Evolutionary conservation across 2,797 vertebrate species (phyloP), one percentile per base, ranked within the genome.

Genomic region (Alfaro cultratus): DNA sequence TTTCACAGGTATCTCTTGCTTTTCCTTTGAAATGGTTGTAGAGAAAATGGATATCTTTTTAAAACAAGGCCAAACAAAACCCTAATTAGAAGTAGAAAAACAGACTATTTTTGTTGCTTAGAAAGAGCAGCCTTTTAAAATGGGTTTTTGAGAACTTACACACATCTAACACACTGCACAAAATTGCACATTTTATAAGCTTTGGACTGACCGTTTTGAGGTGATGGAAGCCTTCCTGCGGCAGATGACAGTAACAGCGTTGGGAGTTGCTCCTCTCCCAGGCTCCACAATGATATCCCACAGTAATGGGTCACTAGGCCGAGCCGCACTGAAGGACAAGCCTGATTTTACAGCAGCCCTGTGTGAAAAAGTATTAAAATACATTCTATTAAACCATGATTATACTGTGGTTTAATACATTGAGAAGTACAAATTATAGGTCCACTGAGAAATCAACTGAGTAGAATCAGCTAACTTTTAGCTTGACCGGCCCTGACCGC

Each of bases 261-360:
- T 93, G 62, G 93, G 86, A 29, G 88, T 73, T 2, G 79, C 85
- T 81, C 84, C 93, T 84, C 81, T 92, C 75, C 94, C 90, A 0
- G 95, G 93, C 73, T 95, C 94, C 80, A 95, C 83, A 0, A 85
- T 75, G 3, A 95, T 83, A 83, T 95, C 94, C 95, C 96, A 96
- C 73, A 95, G 89, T 11, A 88, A 82, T 0, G 91, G 77, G 80
- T 96, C 95, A 74, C 95, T 96, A 86, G 95, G 93, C 75, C 95
- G 93, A 1, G 89, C 93, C 1, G 91, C 85, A 21, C 87, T 95
- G 92, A 96, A 96, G 23, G 88, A 91, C 87, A 96, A 77, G 45
- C 95, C 93, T 9, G 86, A 80, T 86, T 93, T 94, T 10, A 93
- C 88, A 23, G 90, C 86, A 2, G 89, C 95, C 88, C 96, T 96